Conservation (phyloP, 2,888 invertebrate species). For the Dasypogon diadema region DNA sequence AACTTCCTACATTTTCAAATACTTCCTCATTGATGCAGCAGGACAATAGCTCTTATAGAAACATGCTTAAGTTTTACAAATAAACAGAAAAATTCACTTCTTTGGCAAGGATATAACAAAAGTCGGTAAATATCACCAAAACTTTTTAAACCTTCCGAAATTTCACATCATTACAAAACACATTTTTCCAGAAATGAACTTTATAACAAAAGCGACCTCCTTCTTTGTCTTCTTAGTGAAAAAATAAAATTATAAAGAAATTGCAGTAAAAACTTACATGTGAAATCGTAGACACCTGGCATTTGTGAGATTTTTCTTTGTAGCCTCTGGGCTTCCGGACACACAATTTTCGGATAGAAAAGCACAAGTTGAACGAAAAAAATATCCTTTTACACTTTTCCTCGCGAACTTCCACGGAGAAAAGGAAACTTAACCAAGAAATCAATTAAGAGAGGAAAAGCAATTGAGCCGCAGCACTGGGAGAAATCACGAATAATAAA, state of each 20-base stretch:
- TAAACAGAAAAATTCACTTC: no score
- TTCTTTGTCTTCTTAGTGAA: no score
- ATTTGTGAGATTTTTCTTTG: conserved; percentile 26
- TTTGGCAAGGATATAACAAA: no score
- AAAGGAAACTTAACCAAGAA: neutral
- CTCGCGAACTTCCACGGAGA: neutral
- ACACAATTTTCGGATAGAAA: neutral
- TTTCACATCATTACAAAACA: no score
- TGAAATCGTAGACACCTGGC: conserved; percentile 38
- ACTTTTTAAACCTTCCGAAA: no score
- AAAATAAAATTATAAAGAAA: neutral
- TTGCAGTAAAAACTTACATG: conserved; percentile 23
- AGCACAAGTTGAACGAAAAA: neutral
- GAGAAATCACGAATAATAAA: neutral
- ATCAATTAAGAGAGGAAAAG: neutral
- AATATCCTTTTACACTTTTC: neutral
- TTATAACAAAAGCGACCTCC: no score
- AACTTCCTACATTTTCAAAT: no score
- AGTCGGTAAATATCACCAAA: no score
- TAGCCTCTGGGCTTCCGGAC: neutral
- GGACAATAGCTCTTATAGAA: no score
- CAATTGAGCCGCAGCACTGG: neutral
- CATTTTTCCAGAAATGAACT: no score
- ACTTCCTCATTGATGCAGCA: no score
- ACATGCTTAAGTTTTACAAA: no score